phyloP scores from a whole-genome alignment of 1,140 invertebrate species.

The Zaprionus tsacasi region DNA sequence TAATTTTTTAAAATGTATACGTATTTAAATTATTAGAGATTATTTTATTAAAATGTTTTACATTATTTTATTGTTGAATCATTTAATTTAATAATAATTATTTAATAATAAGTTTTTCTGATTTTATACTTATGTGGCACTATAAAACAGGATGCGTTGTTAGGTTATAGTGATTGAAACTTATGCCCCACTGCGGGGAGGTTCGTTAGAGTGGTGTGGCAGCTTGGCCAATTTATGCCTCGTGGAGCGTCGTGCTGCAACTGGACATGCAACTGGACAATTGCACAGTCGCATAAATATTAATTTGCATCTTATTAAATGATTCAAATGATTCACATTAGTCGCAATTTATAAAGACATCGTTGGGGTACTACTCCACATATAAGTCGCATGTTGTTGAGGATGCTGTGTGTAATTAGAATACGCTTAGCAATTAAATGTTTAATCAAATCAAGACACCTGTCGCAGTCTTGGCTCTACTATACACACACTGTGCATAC shows the following conservation, averaged over 20 bases:
- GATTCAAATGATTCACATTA: slow-evolving; percentile 72
- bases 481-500: neutral
- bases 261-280: slow-evolving; percentile 5
- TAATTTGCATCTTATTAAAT: slow-evolving; percentile 74
- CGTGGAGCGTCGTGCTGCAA: slow-evolving; percentile 29
- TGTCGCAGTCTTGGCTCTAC: slow-evolving; percentile 25
- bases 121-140: neutral
- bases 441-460: slow-evolving; percentile 35
- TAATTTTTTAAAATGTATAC: too few relatives aligned
- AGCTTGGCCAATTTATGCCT: slow-evolving; percentile 65
- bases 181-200: slow-evolving; percentile 62
- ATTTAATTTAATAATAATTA: too few relatives aligned
- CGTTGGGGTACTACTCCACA: neutral
- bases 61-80: too few relatives aligned
- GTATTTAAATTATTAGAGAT: too few relatives aligned
- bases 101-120: neutral
- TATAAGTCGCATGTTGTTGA: neutral
- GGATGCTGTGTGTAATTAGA: neutral
- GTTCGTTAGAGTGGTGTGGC: slow-evolving; percentile 48
- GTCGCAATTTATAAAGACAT: slow-evolving; percentile 58
- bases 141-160: neutral
- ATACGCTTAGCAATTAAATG: slow-evolving; percentile 5
- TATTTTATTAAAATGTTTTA: too few relatives aligned
- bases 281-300: slow-evolving; percentile 60
- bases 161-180: slow-evolving; percentile 58